Conservation (phyloP, 1,140 invertebrate species). For the Anastatus disparis region DNA sequence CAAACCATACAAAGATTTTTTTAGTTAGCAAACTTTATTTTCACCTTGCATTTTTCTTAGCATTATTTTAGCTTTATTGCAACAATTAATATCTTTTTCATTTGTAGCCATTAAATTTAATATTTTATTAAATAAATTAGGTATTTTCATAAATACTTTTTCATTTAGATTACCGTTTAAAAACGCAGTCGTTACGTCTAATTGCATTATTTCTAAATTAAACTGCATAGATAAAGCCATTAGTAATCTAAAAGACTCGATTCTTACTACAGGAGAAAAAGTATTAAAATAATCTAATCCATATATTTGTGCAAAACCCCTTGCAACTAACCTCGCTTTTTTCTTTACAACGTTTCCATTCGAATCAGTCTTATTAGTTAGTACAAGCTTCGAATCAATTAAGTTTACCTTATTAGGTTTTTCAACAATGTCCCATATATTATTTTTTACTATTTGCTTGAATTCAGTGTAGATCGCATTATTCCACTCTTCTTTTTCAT, state of each 20-base stretch:
- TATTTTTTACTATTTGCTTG: slow-evolving; percentile 52
- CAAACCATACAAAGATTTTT: slow-evolving; percentile 50
- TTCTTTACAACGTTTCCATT: slow-evolving; percentile 21
- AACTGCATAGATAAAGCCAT: slow-evolving; percentile 30
- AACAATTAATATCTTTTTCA: slow-evolving; percentile 1
- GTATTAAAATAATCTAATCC: too few relatives aligned
- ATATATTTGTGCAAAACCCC: too few relatives aligned
- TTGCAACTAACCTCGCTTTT: slow-evolving; percentile 44
- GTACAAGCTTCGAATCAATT: slow-evolving; percentile 53
- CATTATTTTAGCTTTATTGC: background rate
- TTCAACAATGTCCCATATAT: slow-evolving; percentile 56
- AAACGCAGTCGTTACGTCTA: too few relatives aligned
- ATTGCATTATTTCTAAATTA: slow-evolving; percentile 33
- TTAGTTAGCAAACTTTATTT: slow-evolving; percentile 6
- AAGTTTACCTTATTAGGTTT: slow-evolving; percentile 38
- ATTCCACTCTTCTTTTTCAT: background rate
- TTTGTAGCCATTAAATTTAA: slow-evolving; percentile 17
- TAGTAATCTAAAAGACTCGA: too few relatives aligned
- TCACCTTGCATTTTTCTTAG: background rate
- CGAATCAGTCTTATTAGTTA: slow-evolving; percentile 38
- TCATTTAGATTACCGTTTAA: too few relatives aligned
- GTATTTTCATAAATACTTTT: slow-evolving; percentile 48
- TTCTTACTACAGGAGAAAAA: too few relatives aligned
- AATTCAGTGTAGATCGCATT: slow-evolving; percentile 50
- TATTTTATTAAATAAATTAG: slow-evolving; percentile 5